Evolutionary conservation across 2,113 vertebrate genomes (phyloP), one percentile per base, ranked within the genome.

Genomic region (Phainopepla nitens): DNA sequence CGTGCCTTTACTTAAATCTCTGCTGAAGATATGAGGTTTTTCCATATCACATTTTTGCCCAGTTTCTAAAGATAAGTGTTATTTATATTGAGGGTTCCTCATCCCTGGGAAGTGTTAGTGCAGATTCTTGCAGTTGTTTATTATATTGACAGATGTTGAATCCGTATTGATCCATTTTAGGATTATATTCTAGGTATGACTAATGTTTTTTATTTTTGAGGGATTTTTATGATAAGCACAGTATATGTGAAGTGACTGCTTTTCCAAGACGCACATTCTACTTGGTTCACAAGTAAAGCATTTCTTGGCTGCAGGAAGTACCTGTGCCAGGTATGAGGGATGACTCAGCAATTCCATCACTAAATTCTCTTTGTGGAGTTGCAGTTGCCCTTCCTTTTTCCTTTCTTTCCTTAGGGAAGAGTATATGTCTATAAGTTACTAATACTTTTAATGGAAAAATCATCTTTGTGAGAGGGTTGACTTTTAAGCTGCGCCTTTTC

Each of bases 261-360:
- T 73, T 88, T 75, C 24, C 1, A 73, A 33, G n/a, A 4, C 0
- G 0, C 2, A 2, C 0, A 1, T 44, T 70, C 42, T 29, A 6
- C 21, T 56, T 33, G 9, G 7, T 24, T 89, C 15, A 6, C 33
- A 1, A n/a, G n/a, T 9, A 9, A 14, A 68, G 11, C 33, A 20
- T 65, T 65, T 49, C 29, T 57, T 24, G 60, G 42, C 51, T 85
- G 50, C 60, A 24, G 51, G 35, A 50, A 14, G 13, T 51, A 27
- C 66, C 41, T 35, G 44, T 23, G 20, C 18, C 21, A 23, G 36
- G 29, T 4, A 36, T 25, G 60, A 53, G 41, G 1, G 3, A 42
- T 53, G 56, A 12, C 22, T 35, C 66, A 73, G 31, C 44, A 44
- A 23, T 9, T 24, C 25, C 31, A 2, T 44, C 31, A 11, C 5